phyloP scores from a whole-genome alignment of 2,113 vertebrate genomes.

The Lethenteron camtschaticum region DNA sequence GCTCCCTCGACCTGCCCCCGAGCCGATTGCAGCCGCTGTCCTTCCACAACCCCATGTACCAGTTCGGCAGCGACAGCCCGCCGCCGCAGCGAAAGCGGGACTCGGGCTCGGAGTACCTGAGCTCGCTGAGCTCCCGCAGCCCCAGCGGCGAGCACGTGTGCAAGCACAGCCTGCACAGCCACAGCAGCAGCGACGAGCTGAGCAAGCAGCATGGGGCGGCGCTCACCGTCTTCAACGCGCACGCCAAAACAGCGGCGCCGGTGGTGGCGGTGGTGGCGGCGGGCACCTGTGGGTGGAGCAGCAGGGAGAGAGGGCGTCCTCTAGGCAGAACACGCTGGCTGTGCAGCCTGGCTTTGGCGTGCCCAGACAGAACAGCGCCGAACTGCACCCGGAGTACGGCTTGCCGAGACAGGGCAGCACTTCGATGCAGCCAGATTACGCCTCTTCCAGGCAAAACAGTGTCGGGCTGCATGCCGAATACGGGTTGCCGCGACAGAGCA shows the following conservation, averaged over 20 bases:
- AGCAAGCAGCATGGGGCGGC: not conserved
- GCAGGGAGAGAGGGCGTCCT: too few species aligned
- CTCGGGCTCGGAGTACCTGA: conserved; percentile 77
- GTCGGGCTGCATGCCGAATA: too few species aligned
- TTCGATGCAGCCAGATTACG: too few species aligned
- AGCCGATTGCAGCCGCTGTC: conserved; percentile 43
- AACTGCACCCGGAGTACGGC: not conserved
- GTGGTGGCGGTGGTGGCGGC: too few species aligned
- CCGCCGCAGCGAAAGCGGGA: conserved; percentile 27
- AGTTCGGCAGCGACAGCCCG: conserved; percentile 42
- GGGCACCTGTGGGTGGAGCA: too few species aligned
- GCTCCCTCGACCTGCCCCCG: conserved; percentile 1
- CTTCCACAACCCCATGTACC: conserved; percentile 87
- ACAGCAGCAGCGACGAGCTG: conserved; percentile 50
- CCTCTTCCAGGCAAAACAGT: too few species aligned
- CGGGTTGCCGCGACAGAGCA: too few species aligned
- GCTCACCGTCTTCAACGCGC: too few species aligned
- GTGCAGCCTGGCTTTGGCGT: not conserved
- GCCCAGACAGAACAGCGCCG: conserved; percentile 1
- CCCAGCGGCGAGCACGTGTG: conserved; percentile 56
- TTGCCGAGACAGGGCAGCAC: conserved; percentile 2
- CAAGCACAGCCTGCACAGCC: conserved; percentile 56
- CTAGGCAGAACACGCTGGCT: too few species aligned
- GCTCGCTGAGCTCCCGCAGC: conserved; percentile 58
- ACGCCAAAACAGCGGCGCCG: too few species aligned